phyloP scores from a whole-genome alignment of 30 jellyfish, hydroid and myxozoan species.

The Cassiopea andromeda region DNA sequence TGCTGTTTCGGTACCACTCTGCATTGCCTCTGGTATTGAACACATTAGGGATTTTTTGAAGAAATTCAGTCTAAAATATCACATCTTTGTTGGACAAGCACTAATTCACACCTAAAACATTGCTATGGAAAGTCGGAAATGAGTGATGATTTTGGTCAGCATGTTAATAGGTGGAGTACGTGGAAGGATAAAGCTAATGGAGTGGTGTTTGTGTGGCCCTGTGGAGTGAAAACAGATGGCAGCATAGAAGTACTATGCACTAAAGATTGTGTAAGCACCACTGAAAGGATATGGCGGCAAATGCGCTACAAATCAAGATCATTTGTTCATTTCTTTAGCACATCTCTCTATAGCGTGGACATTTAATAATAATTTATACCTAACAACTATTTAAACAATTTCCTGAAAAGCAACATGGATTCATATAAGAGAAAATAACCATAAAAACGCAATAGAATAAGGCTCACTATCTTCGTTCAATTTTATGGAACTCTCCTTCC shows the following conservation, averaged over 20 bases:
- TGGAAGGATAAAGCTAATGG: neutral
- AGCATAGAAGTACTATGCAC: neutral
- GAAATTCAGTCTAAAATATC: neutral
- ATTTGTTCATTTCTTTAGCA: neutral
- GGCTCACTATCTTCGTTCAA: constrained; percentile 34
- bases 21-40: constrained; percentile 50
- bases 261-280: neutral
- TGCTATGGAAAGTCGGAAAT: neutral
- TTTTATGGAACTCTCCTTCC: constrained; percentile 50
- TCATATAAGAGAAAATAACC: neutral
- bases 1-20: constrained; percentile 21
- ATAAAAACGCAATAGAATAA: neutral
- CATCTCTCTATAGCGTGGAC: neutral
- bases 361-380: neutral
- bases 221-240: neutral
- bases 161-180: neutral
- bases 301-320: neutral
- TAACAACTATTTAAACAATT: neutral
- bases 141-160: neutral
- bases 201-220: neutral
- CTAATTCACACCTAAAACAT: neutral
- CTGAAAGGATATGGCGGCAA: neutral
- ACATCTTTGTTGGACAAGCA: neutral
- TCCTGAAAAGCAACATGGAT: neutral
- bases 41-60: constrained; percentile 8